phyloP scores from a whole-genome alignment of 2,888 invertebrate genomes.

The Galerucella calmariensis region DNA sequence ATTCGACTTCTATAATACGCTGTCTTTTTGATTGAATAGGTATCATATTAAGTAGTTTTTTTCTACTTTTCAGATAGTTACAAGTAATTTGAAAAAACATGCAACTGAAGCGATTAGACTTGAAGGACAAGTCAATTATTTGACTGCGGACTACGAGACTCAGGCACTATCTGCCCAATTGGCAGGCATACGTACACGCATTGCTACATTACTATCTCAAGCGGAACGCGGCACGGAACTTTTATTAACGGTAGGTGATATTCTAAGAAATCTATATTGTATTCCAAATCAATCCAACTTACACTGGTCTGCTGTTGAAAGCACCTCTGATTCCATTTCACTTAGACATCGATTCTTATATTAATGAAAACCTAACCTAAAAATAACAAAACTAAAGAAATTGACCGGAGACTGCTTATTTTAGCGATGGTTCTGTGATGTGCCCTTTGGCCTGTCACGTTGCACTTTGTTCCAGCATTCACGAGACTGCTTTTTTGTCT shows the following conservation, averaged over 20 bases:
- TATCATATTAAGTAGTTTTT: conserved; percentile 24
- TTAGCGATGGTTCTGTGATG: too few relatives aligned
- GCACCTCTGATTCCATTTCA: too few relatives aligned
- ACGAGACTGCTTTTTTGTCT: too few relatives aligned
- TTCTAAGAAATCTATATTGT: not conserved
- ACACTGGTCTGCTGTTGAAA: too few relatives aligned
- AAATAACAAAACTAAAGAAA: too few relatives aligned
- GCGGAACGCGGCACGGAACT: conserved; percentile 72
- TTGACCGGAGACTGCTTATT: too few relatives aligned
- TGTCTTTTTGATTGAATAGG: too few relatives aligned
- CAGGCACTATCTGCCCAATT: conserved; percentile 70
- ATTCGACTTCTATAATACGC: too few relatives aligned
- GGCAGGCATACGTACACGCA: conserved; percentile 72
- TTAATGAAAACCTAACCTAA: too few relatives aligned
- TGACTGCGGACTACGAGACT: conserved; percentile 75
- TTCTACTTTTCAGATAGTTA: conserved; percentile 71
- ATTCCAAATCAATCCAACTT: not conserved
- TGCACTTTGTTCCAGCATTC: too few relatives aligned
- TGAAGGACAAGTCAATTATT: conserved; percentile 71
- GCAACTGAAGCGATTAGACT: conserved; percentile 75
- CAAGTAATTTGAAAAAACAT: conserved; percentile 75
- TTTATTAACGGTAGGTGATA: conserved; percentile 58
- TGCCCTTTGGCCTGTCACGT: too few relatives aligned
- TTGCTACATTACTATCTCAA: conserved; percentile 74
- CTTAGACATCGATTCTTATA: too few relatives aligned